Evolutionary conservation across 1,140 invertebrate genomes (phyloP).

Genomic region (Spodoptera litura): DNA sequence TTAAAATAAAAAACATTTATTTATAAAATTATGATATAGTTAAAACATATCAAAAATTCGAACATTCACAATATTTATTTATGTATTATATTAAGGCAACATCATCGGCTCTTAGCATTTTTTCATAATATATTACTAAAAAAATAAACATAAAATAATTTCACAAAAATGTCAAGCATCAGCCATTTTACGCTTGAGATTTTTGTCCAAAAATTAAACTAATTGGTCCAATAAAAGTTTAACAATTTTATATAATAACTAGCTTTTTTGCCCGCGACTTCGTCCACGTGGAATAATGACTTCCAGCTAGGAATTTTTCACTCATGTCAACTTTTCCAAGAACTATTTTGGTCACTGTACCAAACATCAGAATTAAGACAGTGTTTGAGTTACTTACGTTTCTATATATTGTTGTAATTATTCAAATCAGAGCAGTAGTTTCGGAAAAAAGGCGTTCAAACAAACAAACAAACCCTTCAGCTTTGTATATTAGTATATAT

Average conservation of each 20-base stretch:
- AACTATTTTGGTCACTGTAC: no score
- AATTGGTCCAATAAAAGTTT: conserved; percentile 64
- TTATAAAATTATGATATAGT: conserved; percentile 72
- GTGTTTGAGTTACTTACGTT: no score
- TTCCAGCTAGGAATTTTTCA: no score
- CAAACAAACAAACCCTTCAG: no score
- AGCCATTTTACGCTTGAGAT: conserved; percentile 81
- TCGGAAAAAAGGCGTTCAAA: no score
- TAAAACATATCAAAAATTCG: conserved; percentile 73
- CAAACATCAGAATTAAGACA: no score
- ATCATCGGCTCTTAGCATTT: conserved; percentile 60
- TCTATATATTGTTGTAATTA: no score
- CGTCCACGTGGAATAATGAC: no score
- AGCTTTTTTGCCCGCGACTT: no score
- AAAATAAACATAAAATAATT: conserved; percentile 54
- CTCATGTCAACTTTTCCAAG: no score
- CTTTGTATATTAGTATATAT: conserved; percentile 28
- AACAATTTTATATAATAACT: conserved; percentile 23
- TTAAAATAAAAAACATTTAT: conserved; percentile 82
- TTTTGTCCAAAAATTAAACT: conserved; percentile 66
- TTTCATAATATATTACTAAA: conserved; percentile 47
- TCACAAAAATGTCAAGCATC: conserved; percentile 82
- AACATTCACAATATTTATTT: conserved; percentile 65
- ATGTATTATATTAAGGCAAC: conserved; percentile 70
- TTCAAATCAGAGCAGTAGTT: no score